Conservation (phyloP, 2,888 invertebrate genomes). For the Agriotes lineatus region DNA sequence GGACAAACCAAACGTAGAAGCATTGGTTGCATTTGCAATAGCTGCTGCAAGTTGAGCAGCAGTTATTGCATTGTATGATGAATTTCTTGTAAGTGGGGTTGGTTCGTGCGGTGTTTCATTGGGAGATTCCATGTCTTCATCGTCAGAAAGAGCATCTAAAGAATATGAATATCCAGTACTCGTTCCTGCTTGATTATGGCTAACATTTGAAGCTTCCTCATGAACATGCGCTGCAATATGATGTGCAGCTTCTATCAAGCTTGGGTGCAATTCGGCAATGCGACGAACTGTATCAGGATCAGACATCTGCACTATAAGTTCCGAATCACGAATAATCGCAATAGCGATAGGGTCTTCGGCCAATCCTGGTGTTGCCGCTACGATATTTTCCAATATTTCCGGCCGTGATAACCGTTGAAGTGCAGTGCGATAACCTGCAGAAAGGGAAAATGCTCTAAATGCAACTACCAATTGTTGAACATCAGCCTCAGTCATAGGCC, state of each 20-base stretch:
- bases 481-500: slow-evolving; percentile 71
- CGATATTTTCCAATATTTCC: slow-evolving; percentile 75
- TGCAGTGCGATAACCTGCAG: slow-evolving; percentile 75
- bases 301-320: slow-evolving; percentile 78
- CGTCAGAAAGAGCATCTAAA: slow-evolving; percentile 69
- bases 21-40: slow-evolving; percentile 71
- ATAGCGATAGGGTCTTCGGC: slow-evolving; percentile 79
- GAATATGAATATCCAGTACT: slow-evolving; percentile 68
- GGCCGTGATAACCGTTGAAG: slow-evolving; percentile 70
- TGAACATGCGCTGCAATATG: slow-evolving; percentile 73
- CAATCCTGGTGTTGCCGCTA: slow-evolving; percentile 78
- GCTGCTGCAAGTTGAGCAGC: slow-evolving; percentile 82
- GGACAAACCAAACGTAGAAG: slow-evolving; percentile 53
- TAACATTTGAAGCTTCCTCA: slow-evolving; percentile 69
- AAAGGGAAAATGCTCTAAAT: slow-evolving; percentile 72
- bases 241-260: slow-evolving; percentile 77
- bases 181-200: slow-evolving; percentile 68
- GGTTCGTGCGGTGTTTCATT: slow-evolving; percentile 58
- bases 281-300: slow-evolving; percentile 77
- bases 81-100: slow-evolving; percentile 58
- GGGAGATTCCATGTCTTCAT: slow-evolving; percentile 68
- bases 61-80: slow-evolving; percentile 71
- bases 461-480: slow-evolving; percentile 74
- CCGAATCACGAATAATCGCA: slow-evolving; percentile 82
- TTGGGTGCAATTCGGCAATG: slow-evolving; percentile 77